Conservation (phyloP, 2,113 vertebrate genomes). For the Romanogobio albipinnatus region DNA sequence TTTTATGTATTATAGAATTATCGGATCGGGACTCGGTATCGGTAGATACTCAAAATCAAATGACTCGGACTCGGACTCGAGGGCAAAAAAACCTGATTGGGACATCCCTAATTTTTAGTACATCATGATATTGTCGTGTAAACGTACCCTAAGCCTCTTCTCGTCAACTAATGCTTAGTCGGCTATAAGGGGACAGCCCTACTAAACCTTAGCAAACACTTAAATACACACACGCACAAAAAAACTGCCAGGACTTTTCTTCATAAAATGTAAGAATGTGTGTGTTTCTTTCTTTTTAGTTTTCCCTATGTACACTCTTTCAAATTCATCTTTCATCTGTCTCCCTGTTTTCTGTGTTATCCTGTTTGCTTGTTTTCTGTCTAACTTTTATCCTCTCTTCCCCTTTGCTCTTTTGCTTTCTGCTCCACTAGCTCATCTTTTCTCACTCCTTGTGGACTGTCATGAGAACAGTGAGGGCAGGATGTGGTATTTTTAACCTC, state of each 20-base stretch:
- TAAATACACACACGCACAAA: too few relatives aligned
- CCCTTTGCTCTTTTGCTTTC: constrained; percentile 48
- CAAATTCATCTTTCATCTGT: constrained; percentile 44
- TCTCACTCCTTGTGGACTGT: constrained; percentile 34
- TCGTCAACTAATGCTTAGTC: too few relatives aligned
- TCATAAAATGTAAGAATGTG: neutral
- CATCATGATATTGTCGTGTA: too few relatives aligned
- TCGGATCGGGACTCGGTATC: too few relatives aligned
- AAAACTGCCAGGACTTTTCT: neutral
- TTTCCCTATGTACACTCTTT: constrained; percentile 45
- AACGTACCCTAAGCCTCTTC: too few relatives aligned
- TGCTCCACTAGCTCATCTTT: constrained; percentile 48
- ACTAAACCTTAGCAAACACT: too few relatives aligned
- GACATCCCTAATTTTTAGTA: too few relatives aligned
- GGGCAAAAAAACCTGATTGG: too few relatives aligned
- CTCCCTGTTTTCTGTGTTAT: constrained; percentile 35
- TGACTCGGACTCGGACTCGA: too few relatives aligned
- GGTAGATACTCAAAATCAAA: too few relatives aligned
- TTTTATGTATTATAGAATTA: too few relatives aligned
- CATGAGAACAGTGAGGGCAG: constrained; percentile 36
- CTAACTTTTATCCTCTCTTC: neutral
- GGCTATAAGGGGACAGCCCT: too few relatives aligned
- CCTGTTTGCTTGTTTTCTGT: constrained; percentile 3
- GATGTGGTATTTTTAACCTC: constrained; percentile 42
- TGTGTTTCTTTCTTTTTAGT: constrained; percentile 33